Evolutionary conservation across 1,140 invertebrate species (phyloP).

Genomic region (Lethocerus indicus): DNA sequence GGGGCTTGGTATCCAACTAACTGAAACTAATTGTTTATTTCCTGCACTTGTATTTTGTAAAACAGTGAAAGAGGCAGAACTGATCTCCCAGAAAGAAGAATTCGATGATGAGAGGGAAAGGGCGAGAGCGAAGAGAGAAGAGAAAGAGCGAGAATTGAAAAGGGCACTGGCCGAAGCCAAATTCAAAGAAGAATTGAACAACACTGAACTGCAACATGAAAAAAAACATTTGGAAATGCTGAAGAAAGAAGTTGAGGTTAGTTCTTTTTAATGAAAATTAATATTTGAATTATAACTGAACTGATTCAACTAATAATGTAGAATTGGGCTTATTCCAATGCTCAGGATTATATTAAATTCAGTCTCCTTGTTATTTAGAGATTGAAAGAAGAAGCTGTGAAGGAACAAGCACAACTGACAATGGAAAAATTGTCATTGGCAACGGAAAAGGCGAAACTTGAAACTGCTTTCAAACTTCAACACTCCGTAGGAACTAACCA

Average conservation of each 20-base stretch:
- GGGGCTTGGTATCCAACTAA: too few relatives aligned
- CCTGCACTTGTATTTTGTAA: too few relatives aligned
- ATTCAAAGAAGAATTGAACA: constrained; percentile 2
- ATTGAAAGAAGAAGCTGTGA: constrained; percentile 10
- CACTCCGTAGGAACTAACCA: too few relatives aligned
- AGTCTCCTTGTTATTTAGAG: too few relatives aligned
- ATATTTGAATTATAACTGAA: background rate
- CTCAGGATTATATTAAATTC: too few relatives aligned
- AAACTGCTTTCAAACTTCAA: background rate
- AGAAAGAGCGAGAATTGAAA: constrained; percentile 4
- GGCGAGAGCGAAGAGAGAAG: constrained; percentile 6
- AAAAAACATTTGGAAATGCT: constrained; percentile 1
- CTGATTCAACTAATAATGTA: too few relatives aligned
- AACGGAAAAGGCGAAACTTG: constrained; percentile 10
- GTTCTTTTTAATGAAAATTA: background rate
- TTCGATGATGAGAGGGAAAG: constrained; percentile 7
- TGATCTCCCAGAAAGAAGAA: constrained; percentile 3
- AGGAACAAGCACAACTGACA: constrained; percentile 6
- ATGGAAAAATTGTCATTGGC: constrained; percentile 9
- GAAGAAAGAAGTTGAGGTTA: constrained; percentile 5
- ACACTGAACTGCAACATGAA: constrained; percentile 1
- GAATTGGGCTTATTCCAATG: too few relatives aligned
- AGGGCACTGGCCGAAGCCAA: background rate
- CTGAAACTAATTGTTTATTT: too few relatives aligned
- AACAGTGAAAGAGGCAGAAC: too few relatives aligned